These are phyloP conservation scores for Scylla paramamosain DNA, from an alignment of 1,140 invertebrate species.

Conservation along the genomic window DNA sequence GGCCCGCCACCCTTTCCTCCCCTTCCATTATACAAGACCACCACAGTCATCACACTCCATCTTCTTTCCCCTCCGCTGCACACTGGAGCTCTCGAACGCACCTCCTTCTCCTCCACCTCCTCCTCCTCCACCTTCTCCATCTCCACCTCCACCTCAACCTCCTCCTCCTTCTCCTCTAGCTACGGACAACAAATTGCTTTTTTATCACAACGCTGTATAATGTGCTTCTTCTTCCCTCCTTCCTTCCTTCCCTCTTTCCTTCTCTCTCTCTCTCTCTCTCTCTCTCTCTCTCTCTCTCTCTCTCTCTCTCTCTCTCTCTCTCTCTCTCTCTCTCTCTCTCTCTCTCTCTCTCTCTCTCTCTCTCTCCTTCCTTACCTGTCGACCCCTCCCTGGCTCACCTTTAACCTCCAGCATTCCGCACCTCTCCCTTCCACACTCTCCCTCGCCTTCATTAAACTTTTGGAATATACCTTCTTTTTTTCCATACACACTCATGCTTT, in stretches of 20 bases:
- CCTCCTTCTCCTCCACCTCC: too few relatives aligned
- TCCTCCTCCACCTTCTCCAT: not conserved
- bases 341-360: not conserved
- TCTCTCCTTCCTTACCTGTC: conserved; percentile 24
- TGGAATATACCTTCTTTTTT: not conserved
- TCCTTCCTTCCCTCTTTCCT: not conserved
- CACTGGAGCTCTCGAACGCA: not conserved
- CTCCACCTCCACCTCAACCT: not conserved
- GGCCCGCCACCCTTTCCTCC: not conserved
- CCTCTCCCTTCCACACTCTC: conserved; percentile 27
- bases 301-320: not conserved
- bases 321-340: conserved; percentile 15
- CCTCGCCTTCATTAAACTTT: conserved; percentile 19
- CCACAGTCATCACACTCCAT: not conserved
- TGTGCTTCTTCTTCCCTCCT: not conserved
- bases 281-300: not conserved
- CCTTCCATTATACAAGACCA: not conserved
- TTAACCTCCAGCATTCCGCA: conserved; percentile 12
- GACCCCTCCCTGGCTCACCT: not conserved
- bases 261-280: conserved; percentile 9
- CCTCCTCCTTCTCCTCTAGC: not conserved
- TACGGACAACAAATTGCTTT: conserved; percentile 40
- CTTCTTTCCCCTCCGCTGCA: conserved; percentile 31
- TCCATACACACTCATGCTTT: not conserved
- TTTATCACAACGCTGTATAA: not conserved